Evolutionary conservation across 2,888 invertebrate genomes (phyloP), one percentile per base, ranked within the genome.

Genomic region (Panopea generosa): DNA sequence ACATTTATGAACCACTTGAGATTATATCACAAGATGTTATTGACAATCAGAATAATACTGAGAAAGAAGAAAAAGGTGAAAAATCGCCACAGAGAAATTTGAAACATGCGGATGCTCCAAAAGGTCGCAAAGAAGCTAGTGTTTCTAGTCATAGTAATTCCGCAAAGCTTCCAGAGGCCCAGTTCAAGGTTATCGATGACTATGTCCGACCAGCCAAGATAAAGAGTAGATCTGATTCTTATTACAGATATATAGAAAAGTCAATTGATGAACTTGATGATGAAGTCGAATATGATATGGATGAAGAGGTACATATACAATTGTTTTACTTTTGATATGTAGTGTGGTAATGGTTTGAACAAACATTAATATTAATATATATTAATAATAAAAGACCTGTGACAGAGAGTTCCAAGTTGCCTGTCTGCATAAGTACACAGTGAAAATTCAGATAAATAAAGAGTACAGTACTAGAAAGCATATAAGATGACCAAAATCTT

Each of bases 241-340:
- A 98, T 78, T 93, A 94, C 87, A 94, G 97, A 73, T 98, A 97
- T 91, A 98, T 98, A 90, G 99, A 99, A 91, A 97, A 97, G 90
- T 97, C 97, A 9, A 95, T 96, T 0, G 98, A 99, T 92, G 98
- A 99, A 91, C 93, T 99, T 27, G 98, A 99, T 91, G 97, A 98
- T 70, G 97, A 95, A 89, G 94, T 96, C 0, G 99, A 99, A 92
- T 99, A 99, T 94, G 99, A 99, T 93, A 96, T 99, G 85, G 99
- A 99, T 92, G 99, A 99, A 92, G 99, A 99, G 91, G 94, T 94
- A 67, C 11, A n/a, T 57, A 4, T n/a, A n/a, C n/a, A 53, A 7
- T 53, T 53, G 11, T 16, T 9, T 16, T 47, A n/a, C 7, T 49
- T 24, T 49, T n/a, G n/a, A n/a, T n/a, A n/a, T n/a, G n/a, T n/a